Base-by-base conservation (phyloP, 1,140 invertebrate genomes). In the Aphis craccivora region DNA sequence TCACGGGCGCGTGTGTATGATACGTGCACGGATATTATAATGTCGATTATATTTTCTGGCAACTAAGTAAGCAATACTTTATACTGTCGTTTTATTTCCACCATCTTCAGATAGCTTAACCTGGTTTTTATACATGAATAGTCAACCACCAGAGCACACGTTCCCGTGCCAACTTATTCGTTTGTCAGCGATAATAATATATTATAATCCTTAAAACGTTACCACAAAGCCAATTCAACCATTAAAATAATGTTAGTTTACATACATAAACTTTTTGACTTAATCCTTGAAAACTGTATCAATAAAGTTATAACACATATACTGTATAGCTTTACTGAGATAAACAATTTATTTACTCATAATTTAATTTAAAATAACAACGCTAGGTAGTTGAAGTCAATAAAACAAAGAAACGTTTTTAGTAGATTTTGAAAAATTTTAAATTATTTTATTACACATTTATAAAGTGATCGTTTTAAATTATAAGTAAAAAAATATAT, bases 111-210 rank as follows among this genome's bases (percentile, higher is more conserved):
- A 89, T 51, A 40, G 53, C 37, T 90, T 55, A 90, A 90, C 88
- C 35, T 37, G 48, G 51, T 89, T 89, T 89, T 89, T 55, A 89
- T 89, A 89, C 87, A 89, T 55, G 87, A 89, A 89, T 89, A 89
- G 51, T 53, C 87, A 55, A 55, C 87, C 87, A n/a, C 40, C 88
- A 55, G 88, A 55, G n/a, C 51, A 60, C 87, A 60, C 88, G 87
- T 89, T 89, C 55, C 18, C 88, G 51, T 90, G 89, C 89, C 89
- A 90, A 90, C 55, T 90, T 90, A 67, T 90, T 90, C 25, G 53
- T 60, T 90, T 67, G 35, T 67, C 55, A 60, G 1, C 53, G 37
- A 67, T 89, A 53, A 89, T 89, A 89, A 55, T 55, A 40, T 89
- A 55, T 55, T 55, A 55, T 89, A 89, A 89, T 53, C 88, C 35